Evolutionary conservation across 2,797 vertebrate species (phyloP), one percentile per base, ranked within the genome.

Genomic region (Cynopterus sphinx): DNA sequence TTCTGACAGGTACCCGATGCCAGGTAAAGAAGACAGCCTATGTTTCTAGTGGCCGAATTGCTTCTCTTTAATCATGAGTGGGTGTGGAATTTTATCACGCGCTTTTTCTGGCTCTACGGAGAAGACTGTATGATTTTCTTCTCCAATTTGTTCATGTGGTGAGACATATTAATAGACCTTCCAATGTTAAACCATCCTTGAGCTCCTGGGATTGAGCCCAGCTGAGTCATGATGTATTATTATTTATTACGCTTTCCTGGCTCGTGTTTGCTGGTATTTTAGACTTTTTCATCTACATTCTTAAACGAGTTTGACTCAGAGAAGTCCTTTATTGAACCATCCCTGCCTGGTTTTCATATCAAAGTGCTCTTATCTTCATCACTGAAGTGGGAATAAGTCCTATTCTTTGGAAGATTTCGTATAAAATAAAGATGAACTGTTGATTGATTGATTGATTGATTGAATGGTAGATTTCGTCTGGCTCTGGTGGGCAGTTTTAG

Each of bases 321-420:
- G 55, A 57, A 87, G 36, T 49, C 51, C n/a, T 83, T 63, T 93
- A 70, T n/a, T 41, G 0, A 74, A 3, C 24, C 65, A 4, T 39
- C 49, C 31, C 39, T 91, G 16, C 55, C 36, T 84, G 9, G 31
- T 68, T 85, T 93, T 79, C 71, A n/a, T 41, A 71, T 61, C n/a
- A 59, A 70, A 12, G 3, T 59, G 94, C 39, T 91, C 36, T 94
- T 85, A 70, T 16, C 55, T 68, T 96, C 26, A 63, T 87, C 43
- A 81, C 1, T 43, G 53, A 81, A 9, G 33, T 75, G 31, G 6
- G 26, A 75, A 21, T 71, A 74, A 79, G 33, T 41, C 43, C 33
- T 55, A 39, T 33, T 86, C 59, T 95, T 81, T 95, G 90, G 46
- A 92, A 83, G 11, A 46, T 4, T 96, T 77, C 36, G 5, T 77